A percentile compares a stretch with the other conserved stretches of the same genome.
phyloP scores from a whole-genome alignment of 1,140 invertebrate species.

The Scaptodrosophila lebanonensis region DNA sequence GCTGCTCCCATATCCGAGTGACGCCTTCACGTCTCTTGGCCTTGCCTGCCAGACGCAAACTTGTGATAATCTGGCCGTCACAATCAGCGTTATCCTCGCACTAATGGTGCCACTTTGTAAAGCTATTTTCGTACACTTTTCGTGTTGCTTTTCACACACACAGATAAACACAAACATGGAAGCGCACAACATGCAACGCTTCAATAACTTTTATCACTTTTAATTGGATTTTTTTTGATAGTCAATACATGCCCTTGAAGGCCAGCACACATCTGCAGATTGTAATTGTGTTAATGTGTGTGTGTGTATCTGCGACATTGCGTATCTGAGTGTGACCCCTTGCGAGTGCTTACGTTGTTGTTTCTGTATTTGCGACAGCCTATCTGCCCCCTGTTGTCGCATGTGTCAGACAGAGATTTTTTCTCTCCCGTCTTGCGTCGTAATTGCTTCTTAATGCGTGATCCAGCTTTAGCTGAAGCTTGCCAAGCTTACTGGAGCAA shows the following conservation, averaged over 20 bases:
- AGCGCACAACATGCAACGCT: slow-evolving; percentile 35
- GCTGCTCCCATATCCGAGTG: neutral
- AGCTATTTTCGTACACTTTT: slow-evolving; percentile 41
- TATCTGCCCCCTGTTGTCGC: neutral
- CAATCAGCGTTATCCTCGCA: slow-evolving; percentile 45
- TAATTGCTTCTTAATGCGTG: slow-evolving; percentile 61
- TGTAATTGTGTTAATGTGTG: slow-evolving; percentile 66
- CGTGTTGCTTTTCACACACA: slow-evolving; percentile 14
- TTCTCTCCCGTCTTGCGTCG: slow-evolving; percentile 56
- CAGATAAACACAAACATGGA: neutral
- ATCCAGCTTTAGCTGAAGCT: slow-evolving; percentile 24
- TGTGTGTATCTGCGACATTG: neutral
- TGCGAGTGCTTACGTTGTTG: slow-evolving; percentile 1
- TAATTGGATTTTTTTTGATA: slow-evolving; percentile 75
- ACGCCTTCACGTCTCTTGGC: slow-evolving; percentile 5
- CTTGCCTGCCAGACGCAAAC: slow-evolving; percentile 42
- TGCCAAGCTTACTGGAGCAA: slow-evolving; percentile 23
- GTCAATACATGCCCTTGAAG: slow-evolving; percentile 64
- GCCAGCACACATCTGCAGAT: slow-evolving; percentile 64
- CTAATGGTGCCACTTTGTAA: slow-evolving; percentile 64
- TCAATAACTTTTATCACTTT: slow-evolving; percentile 75
- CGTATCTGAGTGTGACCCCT: slow-evolving; percentile 18
- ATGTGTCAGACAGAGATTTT: slow-evolving; percentile 24
- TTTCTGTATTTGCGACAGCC: slow-evolving; percentile 29
- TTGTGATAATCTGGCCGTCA: slow-evolving; percentile 63